These are phyloP conservation scores for Danio choprae DNA, from an alignment of 2,797 vertebrate species.

Conservation along the genomic window DNA sequence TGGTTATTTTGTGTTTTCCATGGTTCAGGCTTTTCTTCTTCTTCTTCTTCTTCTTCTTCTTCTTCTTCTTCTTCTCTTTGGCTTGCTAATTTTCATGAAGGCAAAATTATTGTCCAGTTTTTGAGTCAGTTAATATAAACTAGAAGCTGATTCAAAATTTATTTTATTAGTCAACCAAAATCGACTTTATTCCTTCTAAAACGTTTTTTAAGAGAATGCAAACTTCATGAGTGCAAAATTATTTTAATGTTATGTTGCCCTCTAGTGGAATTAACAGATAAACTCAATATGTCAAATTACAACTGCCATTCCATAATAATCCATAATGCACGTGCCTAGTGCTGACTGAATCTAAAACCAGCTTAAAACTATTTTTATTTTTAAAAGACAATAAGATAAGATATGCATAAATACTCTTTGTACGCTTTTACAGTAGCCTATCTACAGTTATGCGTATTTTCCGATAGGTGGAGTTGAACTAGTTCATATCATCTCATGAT, in stretches of 20 bases:
- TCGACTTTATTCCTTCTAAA: not conserved
- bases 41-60: no score
- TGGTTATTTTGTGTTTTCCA: no score
- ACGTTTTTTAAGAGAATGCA: not conserved
- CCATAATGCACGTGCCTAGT: not conserved
- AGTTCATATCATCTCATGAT: not conserved
- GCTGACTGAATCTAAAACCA: not conserved
- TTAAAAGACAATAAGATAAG: not conserved
- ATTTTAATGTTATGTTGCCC: conserved; percentile 23
- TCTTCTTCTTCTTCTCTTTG: no score
- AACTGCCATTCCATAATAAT: not conserved
- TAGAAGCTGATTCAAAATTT: not conserved
- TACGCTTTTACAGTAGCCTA: not conserved
- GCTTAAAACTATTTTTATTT: not conserved
- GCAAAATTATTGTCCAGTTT: no score
- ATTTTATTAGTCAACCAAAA: conserved; percentile 6
- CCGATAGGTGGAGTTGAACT: conserved; percentile 24
- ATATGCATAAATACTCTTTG: not conserved
- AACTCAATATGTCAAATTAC: not conserved
- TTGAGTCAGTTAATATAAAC: no score
- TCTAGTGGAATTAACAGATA: conserved; percentile 1
- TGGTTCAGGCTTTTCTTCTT: no score
- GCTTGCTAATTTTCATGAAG: no score
- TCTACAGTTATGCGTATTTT: not conserved
- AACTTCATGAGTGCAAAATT: not conserved